Percentiles rank a stretch among this genome's conserved stretches.
phyloP scores from a whole-genome alignment of 2,888 invertebrate genomes.

The Lottia scabra region DNA sequence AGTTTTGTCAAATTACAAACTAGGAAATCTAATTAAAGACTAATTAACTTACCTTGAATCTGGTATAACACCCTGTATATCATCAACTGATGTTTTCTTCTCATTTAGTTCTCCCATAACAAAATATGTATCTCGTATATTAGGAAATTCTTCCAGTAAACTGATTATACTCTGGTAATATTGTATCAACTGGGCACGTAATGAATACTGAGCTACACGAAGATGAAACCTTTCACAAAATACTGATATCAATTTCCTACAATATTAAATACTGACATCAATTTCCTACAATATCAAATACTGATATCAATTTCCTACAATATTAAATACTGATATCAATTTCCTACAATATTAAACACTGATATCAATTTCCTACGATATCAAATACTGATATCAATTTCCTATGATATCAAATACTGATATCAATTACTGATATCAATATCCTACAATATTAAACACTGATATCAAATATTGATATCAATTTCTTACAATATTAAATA shows the following conservation, averaged over 20 bases:
- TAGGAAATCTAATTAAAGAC: not conserved
- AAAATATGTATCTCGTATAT: slow-evolving; percentile 65
- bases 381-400: too few relatives aligned
- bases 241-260: slow-evolving; percentile 58
- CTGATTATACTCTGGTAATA: slow-evolving; percentile 65
- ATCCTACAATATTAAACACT: too few relatives aligned
- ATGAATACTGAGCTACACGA: slow-evolving; percentile 61
- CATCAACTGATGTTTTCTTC: slow-evolving; percentile 54
- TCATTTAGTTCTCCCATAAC: slow-evolving; percentile 65
- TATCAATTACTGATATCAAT: too few relatives aligned
- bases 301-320: too few relatives aligned
- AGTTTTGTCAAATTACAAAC: not conserved
- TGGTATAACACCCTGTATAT: slow-evolving; percentile 48
- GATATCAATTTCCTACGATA: too few relatives aligned
- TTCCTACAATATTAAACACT: too few relatives aligned
- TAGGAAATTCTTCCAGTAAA: slow-evolving; percentile 64
- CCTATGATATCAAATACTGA: too few relatives aligned
- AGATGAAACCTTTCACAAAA: slow-evolving; percentile 60
- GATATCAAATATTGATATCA: too few relatives aligned
- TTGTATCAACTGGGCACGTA: slow-evolving; percentile 64
- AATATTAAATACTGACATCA: slow-evolving; percentile 24
- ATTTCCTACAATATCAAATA: too few relatives aligned
- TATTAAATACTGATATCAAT: not conserved
- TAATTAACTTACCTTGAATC: slow-evolving; percentile 56
- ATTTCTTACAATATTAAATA: too few relatives aligned